phyloP scores from a whole-genome alignment of 2,113 vertebrate species.

The Tympanuchus pallidicinctus region DNA sequence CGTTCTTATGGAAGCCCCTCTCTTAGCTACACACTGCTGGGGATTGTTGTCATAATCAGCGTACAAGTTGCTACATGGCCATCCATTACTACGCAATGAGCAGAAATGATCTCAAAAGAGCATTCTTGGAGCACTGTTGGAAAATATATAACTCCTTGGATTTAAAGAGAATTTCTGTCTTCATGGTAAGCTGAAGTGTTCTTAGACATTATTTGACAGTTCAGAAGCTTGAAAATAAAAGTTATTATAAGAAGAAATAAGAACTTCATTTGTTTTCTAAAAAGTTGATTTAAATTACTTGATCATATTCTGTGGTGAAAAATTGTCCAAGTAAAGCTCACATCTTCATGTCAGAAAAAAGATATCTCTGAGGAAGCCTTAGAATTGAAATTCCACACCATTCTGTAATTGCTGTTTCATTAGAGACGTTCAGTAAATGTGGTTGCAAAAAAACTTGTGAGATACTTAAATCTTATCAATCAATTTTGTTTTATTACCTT shows the following conservation, averaged over 20 bases:
- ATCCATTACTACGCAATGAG: not conserved
- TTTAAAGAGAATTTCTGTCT: not conserved
- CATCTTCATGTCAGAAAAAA: not conserved
- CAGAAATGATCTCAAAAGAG: not conserved
- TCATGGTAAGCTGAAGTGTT: not conserved
- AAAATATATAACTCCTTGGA: not conserved
- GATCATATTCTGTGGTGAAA: not conserved
- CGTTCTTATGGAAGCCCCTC: not conserved
- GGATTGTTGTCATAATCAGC: not conserved
- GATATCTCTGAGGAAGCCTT: not conserved
- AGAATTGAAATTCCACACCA: not conserved
- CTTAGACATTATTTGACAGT: not conserved
- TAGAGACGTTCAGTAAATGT: not conserved
- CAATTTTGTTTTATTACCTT: not conserved
- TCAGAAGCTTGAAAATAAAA: not conserved
- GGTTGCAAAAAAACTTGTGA: not conserved
- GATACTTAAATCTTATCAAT: not conserved
- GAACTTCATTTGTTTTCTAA: not conserved
- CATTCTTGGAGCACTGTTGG: not conserved
- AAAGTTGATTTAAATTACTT: not conserved
- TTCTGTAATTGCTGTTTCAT: not conserved
- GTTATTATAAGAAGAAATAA: not conserved
- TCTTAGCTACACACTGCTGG: accelerated
- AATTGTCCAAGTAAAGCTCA: not conserved
- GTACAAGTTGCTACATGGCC: not conserved